Percentiles rank a stretch among this genome's conserved stretches.
phyloP scores from a whole-genome alignment of 2,888 invertebrate species.

The Gonocerus acuteangulatus region DNA sequence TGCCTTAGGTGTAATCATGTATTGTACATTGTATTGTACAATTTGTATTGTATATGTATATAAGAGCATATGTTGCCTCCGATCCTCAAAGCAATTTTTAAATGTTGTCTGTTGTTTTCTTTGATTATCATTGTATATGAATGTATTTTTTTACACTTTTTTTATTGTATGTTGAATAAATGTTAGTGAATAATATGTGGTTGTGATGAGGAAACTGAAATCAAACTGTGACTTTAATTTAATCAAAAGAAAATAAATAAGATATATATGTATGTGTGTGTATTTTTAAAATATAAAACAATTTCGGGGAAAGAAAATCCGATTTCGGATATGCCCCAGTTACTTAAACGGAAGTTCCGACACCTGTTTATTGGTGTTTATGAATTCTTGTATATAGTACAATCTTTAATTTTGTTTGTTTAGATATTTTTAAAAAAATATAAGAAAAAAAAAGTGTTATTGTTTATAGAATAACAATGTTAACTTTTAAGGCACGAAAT shows the following conservation, averaged over 20 bases:
- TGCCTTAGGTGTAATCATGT: constrained; percentile 16
- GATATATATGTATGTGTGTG: not conserved
- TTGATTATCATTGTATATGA: constrained; percentile 11
- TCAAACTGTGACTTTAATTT: constrained; percentile 16
- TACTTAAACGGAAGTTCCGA: too few species aligned
- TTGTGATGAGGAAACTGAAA: constrained; percentile 24
- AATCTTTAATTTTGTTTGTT: constrained; percentile 8
- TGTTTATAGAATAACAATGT: constrained; percentile 18
- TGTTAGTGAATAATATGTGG: constrained; percentile 12
- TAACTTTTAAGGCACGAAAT: constrained; percentile 16
- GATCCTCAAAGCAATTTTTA: constrained; percentile 4
- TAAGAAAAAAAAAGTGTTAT: constrained; percentile 3
- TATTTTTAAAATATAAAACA: too few species aligned
- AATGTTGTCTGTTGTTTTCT: constrained; percentile 18
- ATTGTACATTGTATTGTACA: too few species aligned
- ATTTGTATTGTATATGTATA: constrained; percentile 9
- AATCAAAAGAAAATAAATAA: not conserved
- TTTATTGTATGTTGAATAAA: not conserved
- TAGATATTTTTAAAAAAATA: too few species aligned
- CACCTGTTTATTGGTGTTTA: constrained; percentile 1
- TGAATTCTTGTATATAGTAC: constrained; percentile 12
- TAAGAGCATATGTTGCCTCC: constrained; percentile 7
- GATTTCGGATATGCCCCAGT: too few species aligned
- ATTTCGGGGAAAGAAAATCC: too few species aligned
- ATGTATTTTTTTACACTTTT: constrained; percentile 26